A percentile compares a stretch with the other conserved stretches of the same genome.
These are phyloP conservation scores for Steinernema feltiae DNA, from an alignment of 1,140 invertebrate species.

Conservation along the genomic window DNA sequence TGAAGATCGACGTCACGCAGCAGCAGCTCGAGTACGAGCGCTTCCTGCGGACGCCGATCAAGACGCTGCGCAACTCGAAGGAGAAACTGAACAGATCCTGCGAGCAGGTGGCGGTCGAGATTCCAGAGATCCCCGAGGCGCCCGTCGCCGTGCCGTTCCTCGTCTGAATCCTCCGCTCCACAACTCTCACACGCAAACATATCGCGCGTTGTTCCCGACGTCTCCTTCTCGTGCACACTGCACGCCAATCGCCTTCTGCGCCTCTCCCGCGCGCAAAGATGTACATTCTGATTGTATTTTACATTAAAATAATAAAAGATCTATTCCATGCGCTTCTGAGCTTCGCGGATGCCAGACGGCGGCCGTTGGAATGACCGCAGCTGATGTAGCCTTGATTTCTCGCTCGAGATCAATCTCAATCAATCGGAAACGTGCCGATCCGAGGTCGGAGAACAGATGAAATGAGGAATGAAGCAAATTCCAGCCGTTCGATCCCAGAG, in stretches of 20 bases:
- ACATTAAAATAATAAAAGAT: not conserved
- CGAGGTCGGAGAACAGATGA: too few species aligned
- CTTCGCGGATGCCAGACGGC: too few species aligned
- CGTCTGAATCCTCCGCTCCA: not conserved
- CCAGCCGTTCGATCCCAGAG: too few species aligned
- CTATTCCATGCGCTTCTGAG: too few species aligned
- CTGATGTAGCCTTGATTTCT: too few species aligned
- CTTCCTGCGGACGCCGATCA: not conserved
- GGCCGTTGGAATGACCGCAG: too few species aligned
- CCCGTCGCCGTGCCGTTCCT: not conserved
- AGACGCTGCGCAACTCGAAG: not conserved
- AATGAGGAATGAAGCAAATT: too few species aligned
- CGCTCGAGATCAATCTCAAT: too few species aligned
- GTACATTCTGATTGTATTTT: not conserved
- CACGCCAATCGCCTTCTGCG: not conserved
- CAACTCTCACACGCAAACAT: not conserved
- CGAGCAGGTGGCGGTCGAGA: not conserved
- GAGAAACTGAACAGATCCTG: not conserved
- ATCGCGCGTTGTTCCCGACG: not conserved
- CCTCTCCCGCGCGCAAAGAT: not conserved
- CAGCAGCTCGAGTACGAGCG: not conserved
- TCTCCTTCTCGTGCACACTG: not conserved
- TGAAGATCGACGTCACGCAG: conserved; percentile 19
- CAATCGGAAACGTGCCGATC: too few species aligned
- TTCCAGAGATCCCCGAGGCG: not conserved